Evolutionary conservation across 2,888 invertebrate species (phyloP), one percentile per base, ranked within the genome.

Genomic region (Noctua comes): DNA sequence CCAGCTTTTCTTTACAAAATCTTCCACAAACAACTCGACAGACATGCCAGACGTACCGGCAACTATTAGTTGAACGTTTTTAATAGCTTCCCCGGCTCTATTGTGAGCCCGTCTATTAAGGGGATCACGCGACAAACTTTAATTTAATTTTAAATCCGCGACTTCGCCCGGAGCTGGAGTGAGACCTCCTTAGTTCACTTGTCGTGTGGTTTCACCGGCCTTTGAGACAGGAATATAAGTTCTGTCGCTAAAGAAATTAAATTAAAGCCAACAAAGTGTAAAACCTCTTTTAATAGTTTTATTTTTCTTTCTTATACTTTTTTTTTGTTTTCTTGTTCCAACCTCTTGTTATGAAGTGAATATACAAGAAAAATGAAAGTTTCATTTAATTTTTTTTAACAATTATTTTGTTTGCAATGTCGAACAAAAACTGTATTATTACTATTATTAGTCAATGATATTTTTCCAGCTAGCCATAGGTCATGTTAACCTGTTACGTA

Each of bases 71-170:
- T 77, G 59, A 81, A 85, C 79, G 83, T 77, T 82, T 88, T 89
- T 85, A 89, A 87, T 89, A 87, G 76, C 66, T 85, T 83, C 79
- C 43, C 73, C 80, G 76, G 68, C 31, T 77, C 71, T 88, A 78
- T 82, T 82, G 77, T 64, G 59, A 79, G 77, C 79, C 36, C 69
- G 76, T 73, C 87, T 86, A 86, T 79, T 83, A 83, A 79, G 13
- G 43, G 77, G 84, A 72, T 84, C 87, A 73, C 77, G 79, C 82
- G 79, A 75, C 72, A 59, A 86, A 86, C 68, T 86, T 89, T 80
- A 89, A 88, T 89, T 88, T 80, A 84, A 83, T 89, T 89, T 89
- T 40, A 79, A 81, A 79, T 75, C 73, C 80, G 68, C 80, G 79
- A 79, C 83, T 82, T 43, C 21, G 73, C 73, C 24, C 48, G n/a